A percentile compares a stretch with the other conserved stretches of the same genome.
phyloP scores from a whole-genome alignment of 2,888 invertebrate genomes.

The Melanostoma mellinum region DNA sequence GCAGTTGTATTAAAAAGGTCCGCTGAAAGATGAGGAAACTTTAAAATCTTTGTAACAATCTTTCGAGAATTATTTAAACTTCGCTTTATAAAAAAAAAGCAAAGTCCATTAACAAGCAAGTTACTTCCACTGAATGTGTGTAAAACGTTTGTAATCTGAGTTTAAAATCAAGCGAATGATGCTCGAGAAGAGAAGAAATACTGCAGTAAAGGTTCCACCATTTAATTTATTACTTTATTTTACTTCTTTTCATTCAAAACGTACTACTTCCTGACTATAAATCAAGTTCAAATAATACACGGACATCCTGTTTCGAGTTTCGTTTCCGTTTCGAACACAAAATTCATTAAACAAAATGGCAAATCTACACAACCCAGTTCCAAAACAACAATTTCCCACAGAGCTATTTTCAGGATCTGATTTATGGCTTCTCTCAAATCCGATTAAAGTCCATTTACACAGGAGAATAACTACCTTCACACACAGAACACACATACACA shows the following conservation, averaged over 20 bases:
- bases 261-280: slow-evolving; percentile 12
- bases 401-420: slow-evolving; percentile 9
- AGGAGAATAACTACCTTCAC: slow-evolving; percentile 15
- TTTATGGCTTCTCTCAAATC: slow-evolving; percentile 49
- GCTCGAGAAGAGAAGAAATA: too few relatives aligned
- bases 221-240: background rate
- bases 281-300: slow-evolving; percentile 19
- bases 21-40: too few relatives aligned
- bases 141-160: too few relatives aligned
- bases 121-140: too few relatives aligned
- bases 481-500: too few relatives aligned
- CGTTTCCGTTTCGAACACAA: slow-evolving; percentile 21
- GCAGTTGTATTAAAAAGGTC: too few relatives aligned
- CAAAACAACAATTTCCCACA: slow-evolving; percentile 9
- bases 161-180: too few relatives aligned
- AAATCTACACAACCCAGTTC: background rate
- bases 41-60: too few relatives aligned
- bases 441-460: slow-evolving; percentile 40
- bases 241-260: slow-evolving; percentile 1
- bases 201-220: background rate
- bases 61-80: too few relatives aligned
- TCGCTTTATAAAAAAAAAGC: too few relatives aligned
- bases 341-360: slow-evolving; percentile 14
- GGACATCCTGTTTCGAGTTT: slow-evolving; percentile 18
- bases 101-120: too few relatives aligned